Percentiles rank a stretch among this genome's conserved stretches.
Evolutionary conservation across 2,797 vertebrate species (phyloP).

Genomic region (Enteromius thamalakanensis): DNA sequence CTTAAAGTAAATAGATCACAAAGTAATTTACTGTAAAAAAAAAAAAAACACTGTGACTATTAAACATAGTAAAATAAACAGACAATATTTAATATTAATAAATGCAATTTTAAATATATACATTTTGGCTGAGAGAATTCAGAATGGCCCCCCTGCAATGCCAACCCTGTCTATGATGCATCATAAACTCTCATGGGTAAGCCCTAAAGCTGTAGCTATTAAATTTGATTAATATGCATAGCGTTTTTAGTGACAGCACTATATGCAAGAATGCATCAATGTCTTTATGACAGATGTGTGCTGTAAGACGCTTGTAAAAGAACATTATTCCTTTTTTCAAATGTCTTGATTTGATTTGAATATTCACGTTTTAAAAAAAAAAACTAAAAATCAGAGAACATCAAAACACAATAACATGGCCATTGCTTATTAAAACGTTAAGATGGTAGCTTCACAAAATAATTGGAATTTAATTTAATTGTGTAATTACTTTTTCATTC

Average conservation of each 20-base stretch:
- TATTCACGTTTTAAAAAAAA: not conserved
- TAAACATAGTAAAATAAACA: not conserved
- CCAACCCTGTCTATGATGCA: not conserved
- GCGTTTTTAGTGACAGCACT: not conserved
- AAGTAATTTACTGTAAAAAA: not conserved
- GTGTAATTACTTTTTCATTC: conserved; percentile 20
- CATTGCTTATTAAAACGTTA: not conserved
- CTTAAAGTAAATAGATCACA: not conserved
- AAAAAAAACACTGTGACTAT: not conserved
- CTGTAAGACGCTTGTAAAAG: conserved; percentile 11
- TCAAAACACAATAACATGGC: conserved; percentile 16
- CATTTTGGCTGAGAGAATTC: not conserved
- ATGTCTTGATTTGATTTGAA: conserved; percentile 28
- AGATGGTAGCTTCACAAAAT: conserved; percentile 28
- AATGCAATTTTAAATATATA: not conserved
- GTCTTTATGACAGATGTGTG: conserved; percentile 22
- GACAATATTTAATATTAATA: not conserved
- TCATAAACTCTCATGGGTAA: not conserved
- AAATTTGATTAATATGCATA: not conserved
- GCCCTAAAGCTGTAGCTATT: conserved; percentile 19
- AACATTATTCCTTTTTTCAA: conserved; percentile 10
- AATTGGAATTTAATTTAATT: not conserved
- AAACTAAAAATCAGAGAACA: conserved; percentile 12
- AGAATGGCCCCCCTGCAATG: not conserved
- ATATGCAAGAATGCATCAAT: not conserved